phyloP scores from a whole-genome alignment of 2,888 invertebrate species.

The Rapana venosa region DNA sequence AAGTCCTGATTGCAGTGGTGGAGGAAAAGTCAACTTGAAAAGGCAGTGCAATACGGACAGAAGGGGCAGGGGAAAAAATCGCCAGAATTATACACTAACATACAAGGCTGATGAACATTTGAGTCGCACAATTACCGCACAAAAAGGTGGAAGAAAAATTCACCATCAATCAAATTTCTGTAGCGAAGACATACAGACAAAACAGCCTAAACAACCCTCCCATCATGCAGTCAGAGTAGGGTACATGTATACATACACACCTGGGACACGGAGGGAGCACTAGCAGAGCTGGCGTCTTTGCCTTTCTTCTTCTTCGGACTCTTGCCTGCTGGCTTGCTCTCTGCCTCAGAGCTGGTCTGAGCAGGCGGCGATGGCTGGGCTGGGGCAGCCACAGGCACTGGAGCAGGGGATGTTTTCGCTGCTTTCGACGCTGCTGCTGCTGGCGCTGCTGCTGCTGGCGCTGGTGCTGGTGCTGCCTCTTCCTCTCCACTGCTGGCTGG shows the following conservation, averaged over 20 bases:
- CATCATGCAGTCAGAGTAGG: too few relatives aligned
- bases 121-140: too few relatives aligned
- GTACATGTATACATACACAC: background rate
- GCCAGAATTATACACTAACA: too few relatives aligned
- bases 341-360: slow-evolving; percentile 23
- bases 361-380: background rate
- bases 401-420: background rate
- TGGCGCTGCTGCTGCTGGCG: background rate
- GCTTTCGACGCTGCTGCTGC: background rate
- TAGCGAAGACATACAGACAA: too few relatives aligned
- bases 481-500: slow-evolving; percentile 7
- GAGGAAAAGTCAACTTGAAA: too few relatives aligned
- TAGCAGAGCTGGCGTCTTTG: slow-evolving; percentile 36
- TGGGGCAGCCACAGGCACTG: background rate
- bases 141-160: too few relatives aligned
- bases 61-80: too few relatives aligned
- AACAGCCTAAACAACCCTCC: too few relatives aligned
- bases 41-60: too few relatives aligned
- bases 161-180: too few relatives aligned
- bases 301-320: slow-evolving; percentile 46
- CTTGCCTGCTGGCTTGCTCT: slow-evolving; percentile 37
- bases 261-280: slow-evolving; percentile 38
- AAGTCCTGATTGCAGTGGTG: too few relatives aligned
- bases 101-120: too few relatives aligned
- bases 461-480: background rate